Base-by-base conservation (phyloP, 1,140 invertebrate species). In the Polypedilum vanderplanki region DNA sequence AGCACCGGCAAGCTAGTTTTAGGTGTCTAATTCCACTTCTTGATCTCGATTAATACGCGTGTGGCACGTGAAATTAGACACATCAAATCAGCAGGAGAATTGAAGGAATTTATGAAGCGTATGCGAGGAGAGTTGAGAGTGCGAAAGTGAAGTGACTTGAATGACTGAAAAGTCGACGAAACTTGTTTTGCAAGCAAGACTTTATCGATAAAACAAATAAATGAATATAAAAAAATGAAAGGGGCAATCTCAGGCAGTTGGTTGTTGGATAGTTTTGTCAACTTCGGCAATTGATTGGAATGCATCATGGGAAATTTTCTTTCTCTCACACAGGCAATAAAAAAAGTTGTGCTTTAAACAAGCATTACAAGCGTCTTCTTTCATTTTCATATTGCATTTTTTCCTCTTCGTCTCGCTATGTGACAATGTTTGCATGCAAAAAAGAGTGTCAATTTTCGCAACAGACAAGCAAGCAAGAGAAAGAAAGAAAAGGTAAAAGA, bases 111-210 rank as follows among this genome's bases (percentile, higher is more conserved):
- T 33, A 33, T 33, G 24, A 33, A 33, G 24, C 24, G 5, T 33
- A 33, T 5, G 5, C 24, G 24, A 33, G 24, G 24, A 33, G 24
- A 18, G 18, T 20, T 70, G 17, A 57, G 10, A 57, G 65, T 22
- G 65, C 65, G 18, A 70, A 70, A 70, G 17, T 10, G 18, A 70
- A 70, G 20, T 20, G 65, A 70, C 65, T 70, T 70, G 9, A 70
- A 70, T 70, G 15, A 70, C 18, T 70, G 65, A 70, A 70, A 9
- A 20, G 20, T 10, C 65, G 46, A 70, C 65, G 17, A 70, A 70
- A 70, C 65, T 70, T 20, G 65, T 70, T 70, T 33, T 5, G 5
- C 24, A 57, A 57, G n/a, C 41, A 57, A 57, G n/a, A n/a, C 46
- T 57, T 57, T 57, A 57, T 57, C 46, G 46, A 57, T 57, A n/a